Evolutionary conservation across 2,113 vertebrate genomes (phyloP).

Genomic region (Podarcis raffonei): DNA sequence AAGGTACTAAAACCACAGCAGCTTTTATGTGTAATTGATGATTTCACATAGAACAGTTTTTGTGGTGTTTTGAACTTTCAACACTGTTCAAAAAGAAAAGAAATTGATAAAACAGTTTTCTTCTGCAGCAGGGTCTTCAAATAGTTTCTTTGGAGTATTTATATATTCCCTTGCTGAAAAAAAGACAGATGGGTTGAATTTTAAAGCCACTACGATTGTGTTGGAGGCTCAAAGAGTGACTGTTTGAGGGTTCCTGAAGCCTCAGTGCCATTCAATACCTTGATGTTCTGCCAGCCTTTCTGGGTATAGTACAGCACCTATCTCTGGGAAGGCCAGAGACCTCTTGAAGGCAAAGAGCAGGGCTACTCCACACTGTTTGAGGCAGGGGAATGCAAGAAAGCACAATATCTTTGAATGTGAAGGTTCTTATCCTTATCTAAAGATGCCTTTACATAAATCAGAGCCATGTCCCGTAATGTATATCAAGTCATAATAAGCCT

Average conservation of each 20-base stretch:
- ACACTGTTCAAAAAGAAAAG: constrained; percentile 24
- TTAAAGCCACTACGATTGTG: constrained; percentile 23
- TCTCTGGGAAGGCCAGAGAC: not conserved
- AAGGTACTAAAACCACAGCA: constrained; percentile 25
- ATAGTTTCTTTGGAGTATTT: constrained; percentile 14
- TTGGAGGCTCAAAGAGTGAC: not conserved
- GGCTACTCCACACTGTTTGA: constrained; percentile 39
- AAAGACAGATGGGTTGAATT: not conserved
- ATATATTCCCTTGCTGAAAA: not conserved
- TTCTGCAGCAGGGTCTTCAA: constrained; percentile 2
- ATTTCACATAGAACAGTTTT: constrained; percentile 12
- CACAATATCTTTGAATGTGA: constrained; percentile 36
- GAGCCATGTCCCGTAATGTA: constrained; percentile 36
- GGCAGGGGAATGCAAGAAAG: constrained; percentile 5
- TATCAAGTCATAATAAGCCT: constrained; percentile 50
- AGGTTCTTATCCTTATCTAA: constrained; percentile 54
- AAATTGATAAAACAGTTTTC: not conserved
- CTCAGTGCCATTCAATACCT: not conserved
- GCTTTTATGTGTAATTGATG: rapidly evolving
- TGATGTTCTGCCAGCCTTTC: not conserved
- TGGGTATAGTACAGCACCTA: not conserved
- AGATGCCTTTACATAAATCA: constrained; percentile 58
- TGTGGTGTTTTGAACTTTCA: constrained; percentile 24
- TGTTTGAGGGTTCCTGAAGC: not conserved
- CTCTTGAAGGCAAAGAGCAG: constrained; percentile 17